Conservation (phyloP, 2,797 vertebrate species). For the Lithobates sylvaticus region DNA sequence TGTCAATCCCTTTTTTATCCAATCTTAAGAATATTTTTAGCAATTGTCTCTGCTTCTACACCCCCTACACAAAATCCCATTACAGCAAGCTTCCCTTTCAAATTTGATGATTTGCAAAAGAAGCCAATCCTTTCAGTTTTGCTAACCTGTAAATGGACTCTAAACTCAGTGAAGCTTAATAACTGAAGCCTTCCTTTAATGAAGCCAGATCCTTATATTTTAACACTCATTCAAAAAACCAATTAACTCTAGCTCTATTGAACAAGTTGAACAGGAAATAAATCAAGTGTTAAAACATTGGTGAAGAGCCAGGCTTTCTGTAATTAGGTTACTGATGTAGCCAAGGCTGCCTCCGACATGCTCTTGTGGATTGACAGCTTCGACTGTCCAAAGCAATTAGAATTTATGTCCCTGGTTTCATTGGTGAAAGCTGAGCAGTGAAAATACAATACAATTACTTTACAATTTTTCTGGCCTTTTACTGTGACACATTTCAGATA, state of each 20-base stretch:
- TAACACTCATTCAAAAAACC: constrained; percentile 78
- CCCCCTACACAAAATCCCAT: background rate
- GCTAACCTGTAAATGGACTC: constrained; percentile 76
- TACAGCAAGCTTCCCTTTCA: constrained; percentile 49
- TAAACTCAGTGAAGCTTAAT: constrained; percentile 75
- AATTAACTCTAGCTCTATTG: constrained; percentile 89
- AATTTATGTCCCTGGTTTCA: constrained; percentile 63
- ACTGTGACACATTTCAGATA: constrained; percentile 52
- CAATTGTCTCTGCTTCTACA: too few relatives aligned
- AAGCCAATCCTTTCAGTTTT: constrained; percentile 68
- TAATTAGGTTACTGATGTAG: constrained; percentile 89
- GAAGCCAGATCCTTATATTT: constrained; percentile 85
- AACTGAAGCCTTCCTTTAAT: constrained; percentile 79
- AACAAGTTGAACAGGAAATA: constrained; percentile 87
- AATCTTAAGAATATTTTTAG: too few relatives aligned
- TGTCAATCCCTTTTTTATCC: too few relatives aligned
- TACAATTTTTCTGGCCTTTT: constrained; percentile 47
- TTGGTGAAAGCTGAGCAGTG: constrained; percentile 55
- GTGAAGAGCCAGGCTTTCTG: constrained; percentile 84
- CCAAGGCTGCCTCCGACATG: constrained; percentile 80
- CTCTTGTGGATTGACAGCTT: constrained; percentile 89
- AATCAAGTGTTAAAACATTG: constrained; percentile 94
- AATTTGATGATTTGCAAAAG: constrained; percentile 67
- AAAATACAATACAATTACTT: constrained; percentile 55
- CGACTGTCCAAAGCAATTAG: constrained; percentile 83